A percentile compares a stretch with the other conserved stretches of the same genome.
These are phyloP conservation scores for Limonius californicus DNA, from an alignment of 1,140 invertebrate genomes.

Conservation along the genomic window DNA sequence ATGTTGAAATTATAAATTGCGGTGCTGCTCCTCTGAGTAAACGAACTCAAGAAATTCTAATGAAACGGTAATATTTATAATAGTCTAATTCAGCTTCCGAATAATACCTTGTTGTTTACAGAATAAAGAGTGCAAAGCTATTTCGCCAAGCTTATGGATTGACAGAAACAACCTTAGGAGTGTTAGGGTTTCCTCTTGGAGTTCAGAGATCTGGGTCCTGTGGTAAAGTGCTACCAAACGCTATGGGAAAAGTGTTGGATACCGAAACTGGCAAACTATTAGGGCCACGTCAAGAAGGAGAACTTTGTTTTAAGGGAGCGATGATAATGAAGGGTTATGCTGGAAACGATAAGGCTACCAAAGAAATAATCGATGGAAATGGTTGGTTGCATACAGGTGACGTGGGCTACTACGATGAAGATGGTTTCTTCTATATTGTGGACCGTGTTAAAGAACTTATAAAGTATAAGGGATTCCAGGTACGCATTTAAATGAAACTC, in stretches of 20 bases:
- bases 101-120: slow-evolving; percentile 34
- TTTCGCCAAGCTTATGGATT: slow-evolving; percentile 64
- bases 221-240: slow-evolving; percentile 53
- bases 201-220: slow-evolving; percentile 53
- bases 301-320: slow-evolving; percentile 60
- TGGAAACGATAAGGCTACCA: neutral
- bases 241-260: slow-evolving; percentile 58
- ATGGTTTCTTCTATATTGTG: slow-evolving; percentile 61
- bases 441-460: slow-evolving; percentile 73
- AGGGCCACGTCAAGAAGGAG: slow-evolving; percentile 59
- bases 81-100: no score
- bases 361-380: neutral
- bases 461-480: slow-evolving; percentile 56
- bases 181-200: slow-evolving; percentile 8
- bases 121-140: slow-evolving; percentile 30
- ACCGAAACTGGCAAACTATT: slow-evolving; percentile 57
- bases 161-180: slow-evolving; percentile 58
- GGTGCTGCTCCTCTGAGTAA: slow-evolving; percentile 52
- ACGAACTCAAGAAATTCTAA: slow-evolving; percentile 36
- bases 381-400: slow-evolving; percentile 67
- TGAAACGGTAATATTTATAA: slow-evolving; percentile 18
- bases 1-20: slow-evolving; percentile 47
- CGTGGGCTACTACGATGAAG: slow-evolving; percentile 63
- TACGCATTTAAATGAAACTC: slow-evolving; percentile 31
- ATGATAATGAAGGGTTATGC: neutral